Conservation (phyloP, 1,140 invertebrate genomes). For the Catajapyx aquilonaris region DNA sequence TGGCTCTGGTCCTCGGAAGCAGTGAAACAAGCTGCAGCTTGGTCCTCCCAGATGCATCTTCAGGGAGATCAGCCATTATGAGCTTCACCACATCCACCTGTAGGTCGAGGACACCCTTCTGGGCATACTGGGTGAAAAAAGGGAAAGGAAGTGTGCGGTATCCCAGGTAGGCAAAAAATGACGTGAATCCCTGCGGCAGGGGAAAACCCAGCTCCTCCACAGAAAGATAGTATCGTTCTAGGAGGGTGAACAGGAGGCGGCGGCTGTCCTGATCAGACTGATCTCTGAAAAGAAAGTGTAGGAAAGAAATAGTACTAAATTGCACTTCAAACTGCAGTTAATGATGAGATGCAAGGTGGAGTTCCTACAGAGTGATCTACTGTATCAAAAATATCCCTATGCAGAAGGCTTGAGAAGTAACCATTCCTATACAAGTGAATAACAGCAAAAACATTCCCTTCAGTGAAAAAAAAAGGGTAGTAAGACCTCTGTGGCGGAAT, state of each 20-base stretch:
- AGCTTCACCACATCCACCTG: constrained; percentile 69
- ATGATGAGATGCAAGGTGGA: no score
- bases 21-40: constrained; percentile 50
- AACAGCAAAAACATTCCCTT: no score
- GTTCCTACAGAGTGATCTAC: no score
- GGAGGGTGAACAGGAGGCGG: constrained; percentile 41
- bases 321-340: no score
- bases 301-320: no score
- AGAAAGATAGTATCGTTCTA: constrained; percentile 54
- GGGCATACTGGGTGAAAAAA: constrained; percentile 56
- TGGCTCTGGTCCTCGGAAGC: constrained; percentile 47
- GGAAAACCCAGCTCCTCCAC: constrained; percentile 60
- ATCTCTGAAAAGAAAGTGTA: constrained; percentile 35
- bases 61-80: constrained; percentile 60
- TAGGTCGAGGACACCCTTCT: constrained; percentile 56
- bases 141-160: constrained; percentile 48
- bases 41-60: constrained; percentile 31
- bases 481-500: no score
- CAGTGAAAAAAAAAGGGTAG: no score
- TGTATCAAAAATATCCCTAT: no score
- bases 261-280: constrained; percentile 41
- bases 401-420: no score
- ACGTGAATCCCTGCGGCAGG: constrained; percentile 59
- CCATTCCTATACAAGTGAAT: no score
- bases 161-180: constrained; percentile 66